Evolutionary conservation across 2,797 vertebrate genomes (phyloP).

Genomic region (Phoeniculus purpureus): DNA sequence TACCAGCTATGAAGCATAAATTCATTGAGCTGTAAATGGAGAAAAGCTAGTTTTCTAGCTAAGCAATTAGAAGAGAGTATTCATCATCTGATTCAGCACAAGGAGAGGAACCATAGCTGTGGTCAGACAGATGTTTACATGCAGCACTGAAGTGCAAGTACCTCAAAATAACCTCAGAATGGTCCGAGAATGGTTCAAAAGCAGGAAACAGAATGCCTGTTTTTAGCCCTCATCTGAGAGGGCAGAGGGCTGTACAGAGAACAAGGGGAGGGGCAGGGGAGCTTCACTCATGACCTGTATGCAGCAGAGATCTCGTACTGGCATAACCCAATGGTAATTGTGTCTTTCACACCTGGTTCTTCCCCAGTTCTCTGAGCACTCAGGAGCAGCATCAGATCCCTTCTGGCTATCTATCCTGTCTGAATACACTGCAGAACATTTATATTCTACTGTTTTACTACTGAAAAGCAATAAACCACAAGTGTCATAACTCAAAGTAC

Average conservation of each 20-base stretch:
- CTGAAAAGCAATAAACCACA: neutral
- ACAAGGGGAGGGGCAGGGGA: neutral
- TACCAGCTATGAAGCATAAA: neutral
- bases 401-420: neutral
- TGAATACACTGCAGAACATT: neutral
- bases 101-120: neutral
- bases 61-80: neutral
- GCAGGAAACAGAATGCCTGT: fast-evolving
- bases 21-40: neutral
- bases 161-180: neutral
- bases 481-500: neutral
- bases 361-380: neutral
- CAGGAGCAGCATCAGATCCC: neutral
- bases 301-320: neutral
- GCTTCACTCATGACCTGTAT: neutral
- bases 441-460: neutral
- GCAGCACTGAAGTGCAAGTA: neutral
- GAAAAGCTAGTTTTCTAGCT: neutral
- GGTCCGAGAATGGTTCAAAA: neutral
- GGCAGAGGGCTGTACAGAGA: neutral
- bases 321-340: too few relatives aligned
- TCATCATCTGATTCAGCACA: neutral
- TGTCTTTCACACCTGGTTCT: neutral
- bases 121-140: neutral
- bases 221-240: neutral